Conservation (phyloP, 2,797 vertebrate species). For the Bufotes viridis region DNA sequence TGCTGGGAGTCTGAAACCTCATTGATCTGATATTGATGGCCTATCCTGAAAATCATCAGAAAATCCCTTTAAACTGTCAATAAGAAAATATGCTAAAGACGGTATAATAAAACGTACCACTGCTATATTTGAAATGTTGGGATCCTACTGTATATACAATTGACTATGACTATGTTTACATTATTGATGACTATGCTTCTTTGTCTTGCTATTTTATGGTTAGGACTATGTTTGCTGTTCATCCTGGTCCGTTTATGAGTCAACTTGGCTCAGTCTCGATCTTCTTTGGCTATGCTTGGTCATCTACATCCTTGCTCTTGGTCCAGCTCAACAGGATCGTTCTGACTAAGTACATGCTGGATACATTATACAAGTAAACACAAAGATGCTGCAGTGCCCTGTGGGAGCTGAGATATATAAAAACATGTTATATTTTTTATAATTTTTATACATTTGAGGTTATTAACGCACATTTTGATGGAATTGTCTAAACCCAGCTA, state of each 20-base stretch:
- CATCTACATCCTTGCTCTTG: neutral
- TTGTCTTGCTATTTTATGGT: neutral
- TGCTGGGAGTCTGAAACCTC: no score
- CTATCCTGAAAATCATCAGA: no score
- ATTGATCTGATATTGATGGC: no score
- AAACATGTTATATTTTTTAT: no score
- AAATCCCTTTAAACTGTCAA: no score
- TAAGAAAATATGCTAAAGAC: no score
- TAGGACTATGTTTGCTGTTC: neutral
- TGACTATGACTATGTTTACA: neutral
- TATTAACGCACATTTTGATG: neutral
- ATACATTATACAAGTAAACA: no score
- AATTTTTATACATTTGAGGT: no score
- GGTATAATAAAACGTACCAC: neutral
- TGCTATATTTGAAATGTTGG: neutral
- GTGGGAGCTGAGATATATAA: no score
- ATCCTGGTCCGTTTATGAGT: neutral
- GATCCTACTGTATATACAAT: slow-evolving; percentile 6
- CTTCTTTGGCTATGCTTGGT: neutral
- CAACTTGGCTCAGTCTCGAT: neutral
- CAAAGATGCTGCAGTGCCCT: no score
- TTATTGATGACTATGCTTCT: neutral
- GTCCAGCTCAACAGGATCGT: neutral
- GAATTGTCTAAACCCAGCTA: neutral
- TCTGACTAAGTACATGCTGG: neutral